Evolutionary conservation across 2,797 vertebrate genomes (phyloP), one percentile per base, ranked within the genome.

Genomic region (Gila robusta): DNA sequence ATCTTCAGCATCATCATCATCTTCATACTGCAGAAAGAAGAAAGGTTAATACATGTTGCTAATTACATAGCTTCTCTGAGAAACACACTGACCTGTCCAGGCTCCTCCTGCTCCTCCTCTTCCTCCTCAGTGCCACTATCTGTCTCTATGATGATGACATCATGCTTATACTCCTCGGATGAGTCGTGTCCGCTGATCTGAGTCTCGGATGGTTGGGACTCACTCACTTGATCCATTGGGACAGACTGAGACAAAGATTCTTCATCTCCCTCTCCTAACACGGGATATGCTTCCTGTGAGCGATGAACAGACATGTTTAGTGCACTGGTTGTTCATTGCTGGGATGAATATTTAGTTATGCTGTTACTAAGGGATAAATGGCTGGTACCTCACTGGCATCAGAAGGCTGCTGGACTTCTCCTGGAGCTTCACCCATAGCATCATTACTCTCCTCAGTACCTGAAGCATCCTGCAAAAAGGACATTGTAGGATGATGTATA

Each of bases 141-240:
- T 0, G 97, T 98, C 80, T 97, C 97, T 35, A 99, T 98, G 70
- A 99, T 93, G 62, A 99, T 99, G 81, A 99, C 95, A 37, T 98
- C 96, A 79, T 96, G 96, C 78, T 95, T 94, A 32, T 64, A 89
- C 90, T 96, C 96, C 70, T 93, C 94, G 32, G 96, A 93, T 41
- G 95, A 95, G 82, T 95, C 94, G 1, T 97, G 93, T 23, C 92
- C 35, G 11, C 93, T 93, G 37, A 91, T 92, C 86, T 92, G 94
- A 59, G 93, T 92, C 89, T 96, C 96, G 19, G 95, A 93, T 9
- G 95, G 95, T 71, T 81, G 87, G 49, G 89, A 88, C 70, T 90
- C 89, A 90, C 91, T 93, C 67, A 95, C 94, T 78, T 95, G 95
- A 37, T 98, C 96, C 69, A 96, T 95, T 19, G 96, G 96, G 52